Evolutionary conservation across 23 tunicate species (phyloP), one percentile per base, ranked within the genome.

Genomic region (Halocynthia aurantium): DNA sequence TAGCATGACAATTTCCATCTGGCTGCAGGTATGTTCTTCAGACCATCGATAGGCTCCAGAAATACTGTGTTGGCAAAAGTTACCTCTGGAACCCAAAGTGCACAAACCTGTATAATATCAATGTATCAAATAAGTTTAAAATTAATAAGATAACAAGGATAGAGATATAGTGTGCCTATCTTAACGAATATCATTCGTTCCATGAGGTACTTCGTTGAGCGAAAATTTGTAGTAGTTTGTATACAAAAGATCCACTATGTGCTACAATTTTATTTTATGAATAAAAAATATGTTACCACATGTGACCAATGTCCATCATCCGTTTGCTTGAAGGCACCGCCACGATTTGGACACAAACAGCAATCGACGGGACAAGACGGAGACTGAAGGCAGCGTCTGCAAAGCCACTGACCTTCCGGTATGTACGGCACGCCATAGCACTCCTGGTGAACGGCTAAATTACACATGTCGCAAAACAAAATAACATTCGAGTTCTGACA

Each of bases 371-470:
- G 90, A 13, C 87, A 78, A 19, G 99, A 94, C 5, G 99, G 99
- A 10, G 99, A 94, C 75, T 84, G 90, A 69, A 84, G 78, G 52
- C 99, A 94, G 6, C 99, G 51, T 52, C 92, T 50, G 73, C 99
- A 94, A 8, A 94, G 58, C 99, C 99, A 94, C 84, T 94, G 95
- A 6, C 99, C 99, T 52, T 94, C 99, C 4, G 99, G 99, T 70
- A 94, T 94, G 81, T 94, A 94, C 6, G 99, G 99, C 11, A 94
- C 99, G 2, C 99, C 99, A 57, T 94, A 94, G 80, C 99, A 94
- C 71, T 94, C 99, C 78, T 93, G 98, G 79, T 94, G 99, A 50
- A 94, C 89, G 31, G 99, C 95, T 21, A 94, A 72, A 78, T 94
- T 94, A 82, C 99, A 94, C 95, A 94, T 81, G 64, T 94, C 99